A percentile compares a stretch with the other conserved stretches of the same genome.
Conservation (phyloP, 1,140 invertebrate species). For the Solenopsis invicta region DNA sequence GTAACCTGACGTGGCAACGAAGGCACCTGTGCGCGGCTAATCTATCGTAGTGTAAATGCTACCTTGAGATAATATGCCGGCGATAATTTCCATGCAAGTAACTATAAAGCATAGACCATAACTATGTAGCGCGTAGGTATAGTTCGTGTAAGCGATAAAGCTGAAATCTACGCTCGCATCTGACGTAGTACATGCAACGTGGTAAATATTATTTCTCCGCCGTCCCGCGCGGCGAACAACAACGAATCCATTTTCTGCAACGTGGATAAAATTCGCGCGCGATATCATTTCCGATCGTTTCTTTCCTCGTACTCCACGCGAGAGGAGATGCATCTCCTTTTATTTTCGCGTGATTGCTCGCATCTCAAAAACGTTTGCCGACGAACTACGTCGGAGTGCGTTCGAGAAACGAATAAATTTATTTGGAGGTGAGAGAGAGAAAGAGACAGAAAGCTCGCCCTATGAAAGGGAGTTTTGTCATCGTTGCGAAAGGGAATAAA, state of each 20-base stretch:
- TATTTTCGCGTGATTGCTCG: slow-evolving; percentile 29
- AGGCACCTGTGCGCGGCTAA: not conserved
- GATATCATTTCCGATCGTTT: slow-evolving; percentile 38
- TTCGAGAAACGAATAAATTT: slow-evolving; percentile 49
- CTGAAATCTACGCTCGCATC: slow-evolving; percentile 48
- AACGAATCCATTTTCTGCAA: slow-evolving; percentile 48
- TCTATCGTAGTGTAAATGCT: slow-evolving; percentile 21
- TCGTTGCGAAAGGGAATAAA: not conserved
- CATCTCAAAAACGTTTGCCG: slow-evolving; percentile 31
- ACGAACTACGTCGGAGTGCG: not conserved
- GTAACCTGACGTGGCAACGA: not conserved
- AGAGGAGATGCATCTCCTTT: slow-evolving; percentile 4
- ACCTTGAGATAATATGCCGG: slow-evolving; percentile 27
- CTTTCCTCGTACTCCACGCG: not conserved
- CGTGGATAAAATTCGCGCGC: slow-evolving; percentile 13
- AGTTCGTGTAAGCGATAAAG: slow-evolving; percentile 37
- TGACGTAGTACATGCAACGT: slow-evolving; percentile 28
- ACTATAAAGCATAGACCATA: slow-evolving; percentile 17
- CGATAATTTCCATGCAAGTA: slow-evolving; percentile 42
- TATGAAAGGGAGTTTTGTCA: slow-evolving; percentile 5
- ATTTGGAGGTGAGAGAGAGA: slow-evolving; percentile 16
- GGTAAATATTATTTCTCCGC: slow-evolving; percentile 46
- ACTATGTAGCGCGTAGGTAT: not conserved
- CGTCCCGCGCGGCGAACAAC: not conserved
- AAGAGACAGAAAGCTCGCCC: not conserved